Conservation (phyloP, 2,113 vertebrate species). For the Bos indicus region DNA sequence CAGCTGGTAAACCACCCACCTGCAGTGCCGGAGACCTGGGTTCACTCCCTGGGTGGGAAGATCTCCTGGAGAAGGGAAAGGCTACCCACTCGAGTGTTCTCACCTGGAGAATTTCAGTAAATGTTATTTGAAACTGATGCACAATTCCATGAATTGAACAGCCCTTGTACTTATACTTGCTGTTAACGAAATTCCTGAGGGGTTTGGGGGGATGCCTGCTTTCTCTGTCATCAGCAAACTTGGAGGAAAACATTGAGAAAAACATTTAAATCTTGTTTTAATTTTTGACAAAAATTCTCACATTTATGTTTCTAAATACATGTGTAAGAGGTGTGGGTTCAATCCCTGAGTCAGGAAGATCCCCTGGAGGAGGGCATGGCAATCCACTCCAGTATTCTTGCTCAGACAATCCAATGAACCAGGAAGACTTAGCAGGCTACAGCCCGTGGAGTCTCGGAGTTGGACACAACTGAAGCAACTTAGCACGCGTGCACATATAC, state of each 20-base stretch:
- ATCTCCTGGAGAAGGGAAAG: background rate
- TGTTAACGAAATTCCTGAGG: background rate
- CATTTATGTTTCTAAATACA: background rate
- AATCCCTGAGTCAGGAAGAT: background rate
- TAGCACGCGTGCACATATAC: fast-evolving
- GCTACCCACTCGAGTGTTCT: background rate
- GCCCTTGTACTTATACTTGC: background rate
- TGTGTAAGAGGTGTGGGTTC: background rate
- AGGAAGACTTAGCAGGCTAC: background rate
- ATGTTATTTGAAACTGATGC: background rate
- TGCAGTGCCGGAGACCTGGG: background rate
- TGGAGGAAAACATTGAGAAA: background rate
- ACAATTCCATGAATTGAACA: background rate
- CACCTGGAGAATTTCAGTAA: background rate
- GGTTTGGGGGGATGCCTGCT: background rate
- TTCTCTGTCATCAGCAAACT: background rate
- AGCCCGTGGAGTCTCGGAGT: background rate
- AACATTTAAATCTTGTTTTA: background rate
- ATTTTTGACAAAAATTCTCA: background rate
- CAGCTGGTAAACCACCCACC: background rate
- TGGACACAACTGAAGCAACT: background rate
- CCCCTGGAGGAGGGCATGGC: background rate
- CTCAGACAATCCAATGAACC: background rate
- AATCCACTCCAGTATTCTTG: background rate
- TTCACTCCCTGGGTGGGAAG: background rate